Conservation (phyloP, 2,888 invertebrate genomes). For the Ormyrus nitidulus region DNA sequence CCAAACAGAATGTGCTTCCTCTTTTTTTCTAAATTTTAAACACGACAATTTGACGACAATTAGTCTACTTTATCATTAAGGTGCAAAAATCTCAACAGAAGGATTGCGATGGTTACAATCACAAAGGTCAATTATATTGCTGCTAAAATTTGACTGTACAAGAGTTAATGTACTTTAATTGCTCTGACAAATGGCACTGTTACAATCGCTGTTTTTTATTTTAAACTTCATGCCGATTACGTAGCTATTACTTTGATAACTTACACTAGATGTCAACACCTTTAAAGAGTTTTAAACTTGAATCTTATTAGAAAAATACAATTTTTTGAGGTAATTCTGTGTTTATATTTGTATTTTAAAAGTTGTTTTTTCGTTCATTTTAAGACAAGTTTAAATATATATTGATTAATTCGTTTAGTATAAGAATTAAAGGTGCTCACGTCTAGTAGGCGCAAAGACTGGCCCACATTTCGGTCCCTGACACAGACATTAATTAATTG, state of each 20-base stretch:
- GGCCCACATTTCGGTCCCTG: slow-evolving; percentile 34
- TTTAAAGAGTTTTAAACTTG: slow-evolving; percentile 6
- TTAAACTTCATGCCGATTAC: background rate
- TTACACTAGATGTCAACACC: slow-evolving; percentile 1
- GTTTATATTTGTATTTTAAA: no score
- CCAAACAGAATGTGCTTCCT: no score
- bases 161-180: slow-evolving; percentile 35
- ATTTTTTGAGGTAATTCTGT: background rate
- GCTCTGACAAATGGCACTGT: slow-evolving; percentile 48
- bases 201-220: slow-evolving; percentile 41
- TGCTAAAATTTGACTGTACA: slow-evolving; percentile 32
- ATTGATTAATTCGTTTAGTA: no score
- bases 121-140: slow-evolving; percentile 31
- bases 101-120: slow-evolving; percentile 15
- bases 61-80: slow-evolving; percentile 47
- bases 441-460: slow-evolving; percentile 3
- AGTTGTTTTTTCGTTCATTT: background rate
- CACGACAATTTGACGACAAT: background rate
- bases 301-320: slow-evolving; percentile 17
- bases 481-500: slow-evolving; percentile 5
- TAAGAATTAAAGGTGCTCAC: background rate
- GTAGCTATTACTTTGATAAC: slow-evolving; percentile 1
- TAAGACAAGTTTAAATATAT: slow-evolving; percentile 3
- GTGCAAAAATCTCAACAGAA: slow-evolving; percentile 60
- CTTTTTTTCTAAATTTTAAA: slow-evolving; percentile 1